Evolutionary conservation across 1,140 invertebrate species (phyloP), one percentile per base, ranked within the genome.

Genomic region (Sycobia sp.): DNA sequence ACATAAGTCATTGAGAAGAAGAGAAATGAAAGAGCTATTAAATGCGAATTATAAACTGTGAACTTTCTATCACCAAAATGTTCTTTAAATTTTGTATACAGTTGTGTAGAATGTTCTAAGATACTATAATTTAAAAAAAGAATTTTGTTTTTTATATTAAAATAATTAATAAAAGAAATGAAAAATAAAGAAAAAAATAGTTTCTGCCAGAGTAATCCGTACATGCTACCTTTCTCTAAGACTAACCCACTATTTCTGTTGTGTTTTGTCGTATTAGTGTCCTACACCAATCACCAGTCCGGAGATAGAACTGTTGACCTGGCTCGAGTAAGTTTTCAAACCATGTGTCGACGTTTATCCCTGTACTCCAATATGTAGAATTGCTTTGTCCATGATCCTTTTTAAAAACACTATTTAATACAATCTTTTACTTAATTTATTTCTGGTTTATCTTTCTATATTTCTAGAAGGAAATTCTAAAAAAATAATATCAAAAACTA

Each of bases 291-390:
- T 90, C 85, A 90, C 88, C 81, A 90, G 88, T 83, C 89, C 89
- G 84, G 90, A 90, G 82, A 89, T 85, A 82, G 90, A 92, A 85
- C 89, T 90, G 79, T 91, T 90, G 90, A 91, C 90, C 83, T 92
- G 90, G 91, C 85, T 90, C 86, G 87, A 88, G 87, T 90, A 90
- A 90, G 88, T 90, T 72, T 73, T 71, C 69, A 73, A 59, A 66
- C 41, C 69, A 75, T 70, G 67, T 69, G 70, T 72, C 71, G 67
- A 66, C 67, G 69, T 72, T 71, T 69, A 71, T 71, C 53, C 68
- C 64, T 53, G 67, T 64, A 69, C 54, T 78, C 68, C 66, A 47
- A 44, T 67, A 49, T 67, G 46, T 67, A 67, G 54, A 46, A 62
- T 38, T 54, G 34, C 49, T 60, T 69, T 58, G 58, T 50, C 65